Percentiles rank a stretch among this genome's conserved stretches.
Evolutionary conservation across 1,140 invertebrate genomes (phyloP).

Genomic region (Carcinoscorpius rotundicauda): DNA sequence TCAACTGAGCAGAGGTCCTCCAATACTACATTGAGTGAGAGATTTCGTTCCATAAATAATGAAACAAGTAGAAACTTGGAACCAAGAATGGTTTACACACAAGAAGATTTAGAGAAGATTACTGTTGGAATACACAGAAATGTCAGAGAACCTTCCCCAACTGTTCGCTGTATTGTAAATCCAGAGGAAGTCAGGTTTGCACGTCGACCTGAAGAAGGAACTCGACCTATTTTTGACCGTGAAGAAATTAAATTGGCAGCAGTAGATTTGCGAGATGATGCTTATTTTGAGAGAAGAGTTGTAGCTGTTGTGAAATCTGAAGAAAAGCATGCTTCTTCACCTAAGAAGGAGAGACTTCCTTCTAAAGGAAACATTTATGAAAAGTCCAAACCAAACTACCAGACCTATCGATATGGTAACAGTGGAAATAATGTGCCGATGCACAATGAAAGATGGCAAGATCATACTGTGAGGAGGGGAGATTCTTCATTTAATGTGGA

Average conservation of each 20-base stretch:
- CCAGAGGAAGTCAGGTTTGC: conserved; percentile 13
- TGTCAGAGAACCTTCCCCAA: conserved; percentile 4
- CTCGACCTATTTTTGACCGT: conserved; percentile 15
- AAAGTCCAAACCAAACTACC: too few species aligned
- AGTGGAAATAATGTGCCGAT: too few species aligned
- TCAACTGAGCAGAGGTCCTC: too few species aligned
- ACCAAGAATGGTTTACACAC: conserved; percentile 1
- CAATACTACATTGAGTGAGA: too few species aligned
- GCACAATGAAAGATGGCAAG: too few species aligned
- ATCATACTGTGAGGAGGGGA: too few species aligned
- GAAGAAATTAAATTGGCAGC: conserved; percentile 15
- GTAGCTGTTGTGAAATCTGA: background rate
- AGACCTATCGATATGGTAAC: too few species aligned
- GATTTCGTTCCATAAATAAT: too few species aligned
- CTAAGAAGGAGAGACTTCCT: too few species aligned
- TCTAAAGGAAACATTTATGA: too few species aligned
- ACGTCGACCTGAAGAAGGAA: conserved; percentile 9
- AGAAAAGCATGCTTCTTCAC: background rate
- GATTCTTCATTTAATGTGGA: too few species aligned
- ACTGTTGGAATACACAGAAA: conserved; percentile 8
- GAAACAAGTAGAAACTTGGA: too few species aligned
- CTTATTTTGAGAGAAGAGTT: conserved; percentile 12
- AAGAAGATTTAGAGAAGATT: conserved; percentile 15
- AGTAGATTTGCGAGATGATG: conserved; percentile 14
- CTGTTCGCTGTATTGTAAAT: conserved; percentile 8